These are phyloP conservation scores for Octopus bimaculoides DNA, from an alignment of 1,140 invertebrate genomes.

Conservation along the genomic window DNA sequence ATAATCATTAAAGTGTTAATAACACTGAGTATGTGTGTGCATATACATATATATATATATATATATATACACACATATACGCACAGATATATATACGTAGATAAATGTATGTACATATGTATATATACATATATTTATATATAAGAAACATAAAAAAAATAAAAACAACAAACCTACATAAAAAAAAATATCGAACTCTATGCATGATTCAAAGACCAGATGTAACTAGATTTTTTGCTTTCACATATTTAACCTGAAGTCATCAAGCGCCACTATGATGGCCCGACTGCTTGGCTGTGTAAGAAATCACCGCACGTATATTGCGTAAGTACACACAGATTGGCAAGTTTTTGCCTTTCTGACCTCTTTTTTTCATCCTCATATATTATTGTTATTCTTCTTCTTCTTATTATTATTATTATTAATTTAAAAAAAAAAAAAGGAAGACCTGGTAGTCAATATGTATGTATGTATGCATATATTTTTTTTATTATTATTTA, in stretches of 20 bases:
- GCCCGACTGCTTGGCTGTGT: not conserved
- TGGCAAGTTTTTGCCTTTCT: constrained; percentile 12
- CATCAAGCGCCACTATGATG: constrained; percentile 13
- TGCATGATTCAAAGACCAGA: constrained; percentile 11
- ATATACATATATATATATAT: too few relatives aligned
- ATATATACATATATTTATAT: too few relatives aligned
- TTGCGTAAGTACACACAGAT: constrained; percentile 12
- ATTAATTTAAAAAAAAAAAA: not conserved
- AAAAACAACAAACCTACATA: too few relatives aligned
- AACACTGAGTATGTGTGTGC: too few relatives aligned
- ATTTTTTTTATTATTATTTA: not conserved
- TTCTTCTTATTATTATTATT: not conserved
- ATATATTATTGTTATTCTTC: not conserved
- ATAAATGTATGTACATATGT: too few relatives aligned
- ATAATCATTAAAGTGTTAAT: too few relatives aligned
- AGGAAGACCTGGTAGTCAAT: not conserved
- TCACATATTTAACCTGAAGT: constrained; percentile 17
- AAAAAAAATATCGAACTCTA: not conserved
- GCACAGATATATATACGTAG: too few relatives aligned
- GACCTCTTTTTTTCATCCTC: not conserved
- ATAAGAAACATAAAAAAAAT: too few relatives aligned
- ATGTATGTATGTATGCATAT: too few relatives aligned
- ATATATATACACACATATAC: too few relatives aligned
- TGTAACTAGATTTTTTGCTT: constrained; percentile 17
- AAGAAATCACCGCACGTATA: not conserved